These are phyloP conservation scores for Tragelaphus buxtoni DNA, from an alignment of 2,113 vertebrate genomes.

Conservation along the genomic window DNA sequence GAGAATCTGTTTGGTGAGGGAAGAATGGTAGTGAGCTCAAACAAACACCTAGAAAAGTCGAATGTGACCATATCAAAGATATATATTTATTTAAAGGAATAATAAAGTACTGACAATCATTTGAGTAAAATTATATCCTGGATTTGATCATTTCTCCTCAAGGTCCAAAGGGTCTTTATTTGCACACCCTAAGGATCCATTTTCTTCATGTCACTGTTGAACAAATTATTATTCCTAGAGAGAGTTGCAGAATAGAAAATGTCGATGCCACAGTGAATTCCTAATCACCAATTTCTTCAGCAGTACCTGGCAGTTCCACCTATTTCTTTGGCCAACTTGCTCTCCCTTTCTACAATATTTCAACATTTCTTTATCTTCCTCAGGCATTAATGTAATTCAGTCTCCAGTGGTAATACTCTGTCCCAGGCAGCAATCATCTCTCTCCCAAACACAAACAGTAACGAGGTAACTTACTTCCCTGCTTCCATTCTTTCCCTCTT, in stretches of 20 bases:
- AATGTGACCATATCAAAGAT: neutral
- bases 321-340: neutral
- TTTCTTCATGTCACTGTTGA: neutral
- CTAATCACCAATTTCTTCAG: neutral
- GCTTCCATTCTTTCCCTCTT: neutral
- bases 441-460: neutral
- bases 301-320: neutral
- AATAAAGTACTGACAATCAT: neutral
- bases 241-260: neutral
- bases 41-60: neutral
- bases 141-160: neutral
- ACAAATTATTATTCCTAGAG: neutral
- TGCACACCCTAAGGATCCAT: neutral
- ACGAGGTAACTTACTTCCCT: neutral
- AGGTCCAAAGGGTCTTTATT: neutral
- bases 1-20: neutral
- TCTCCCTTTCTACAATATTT: neutral
- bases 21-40: neutral
- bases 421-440: neutral
- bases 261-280: neutral
- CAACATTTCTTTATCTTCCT: neutral
- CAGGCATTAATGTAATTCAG: neutral
- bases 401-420: neutral
- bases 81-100: neutral
- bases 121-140: neutral